These are phyloP conservation scores for Sinotaia quadrata DNA, from an alignment of 2,888 invertebrate species.

Conservation along the genomic window DNA sequence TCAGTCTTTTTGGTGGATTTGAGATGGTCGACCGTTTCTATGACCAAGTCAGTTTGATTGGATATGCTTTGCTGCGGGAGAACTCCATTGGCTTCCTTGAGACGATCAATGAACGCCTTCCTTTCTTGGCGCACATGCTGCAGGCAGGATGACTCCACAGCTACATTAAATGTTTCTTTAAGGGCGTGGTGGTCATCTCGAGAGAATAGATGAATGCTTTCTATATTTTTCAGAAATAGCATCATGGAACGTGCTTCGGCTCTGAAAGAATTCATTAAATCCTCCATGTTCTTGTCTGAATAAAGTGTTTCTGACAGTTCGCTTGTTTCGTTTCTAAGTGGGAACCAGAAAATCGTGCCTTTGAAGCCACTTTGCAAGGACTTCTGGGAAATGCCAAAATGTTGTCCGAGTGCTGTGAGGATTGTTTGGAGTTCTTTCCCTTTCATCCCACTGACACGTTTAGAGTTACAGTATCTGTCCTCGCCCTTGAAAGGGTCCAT, in stretches of 20 bases:
- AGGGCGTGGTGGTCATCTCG: background rate
- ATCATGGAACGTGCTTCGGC: conserved; percentile 5
- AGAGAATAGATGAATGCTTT: conserved; percentile 45
- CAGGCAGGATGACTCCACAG: conserved; percentile 6
- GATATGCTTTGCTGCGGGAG: conserved; percentile 3
- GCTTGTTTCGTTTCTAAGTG: background rate
- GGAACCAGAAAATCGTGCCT: conserved; percentile 23
- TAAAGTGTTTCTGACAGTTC: conserved; percentile 15
- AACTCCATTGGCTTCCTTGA: conserved; percentile 7
- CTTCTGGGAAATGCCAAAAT: background rate
- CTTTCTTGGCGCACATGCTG: conserved; percentile 3
- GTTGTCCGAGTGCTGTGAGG: background rate
- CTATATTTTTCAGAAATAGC: conserved; percentile 16
- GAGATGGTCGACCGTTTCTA: conserved; percentile 9
- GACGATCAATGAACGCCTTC: conserved; percentile 1
- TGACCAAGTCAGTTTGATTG: conserved; percentile 3
- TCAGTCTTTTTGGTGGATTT: background rate
- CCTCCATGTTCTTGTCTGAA: background rate
- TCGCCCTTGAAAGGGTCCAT: conserved; percentile 13
- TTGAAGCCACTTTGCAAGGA: background rate
- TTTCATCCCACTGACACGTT: background rate
- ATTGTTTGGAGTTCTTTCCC: conserved; percentile 1
- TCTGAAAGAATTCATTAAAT: conserved; percentile 9
- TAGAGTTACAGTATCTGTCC: background rate
- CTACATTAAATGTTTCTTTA: conserved; percentile 14